Percentiles rank a stretch among this genome's conserved stretches.
Conservation (phyloP, 2,113 vertebrate species). For the Amblyopsis rosae region DNA sequence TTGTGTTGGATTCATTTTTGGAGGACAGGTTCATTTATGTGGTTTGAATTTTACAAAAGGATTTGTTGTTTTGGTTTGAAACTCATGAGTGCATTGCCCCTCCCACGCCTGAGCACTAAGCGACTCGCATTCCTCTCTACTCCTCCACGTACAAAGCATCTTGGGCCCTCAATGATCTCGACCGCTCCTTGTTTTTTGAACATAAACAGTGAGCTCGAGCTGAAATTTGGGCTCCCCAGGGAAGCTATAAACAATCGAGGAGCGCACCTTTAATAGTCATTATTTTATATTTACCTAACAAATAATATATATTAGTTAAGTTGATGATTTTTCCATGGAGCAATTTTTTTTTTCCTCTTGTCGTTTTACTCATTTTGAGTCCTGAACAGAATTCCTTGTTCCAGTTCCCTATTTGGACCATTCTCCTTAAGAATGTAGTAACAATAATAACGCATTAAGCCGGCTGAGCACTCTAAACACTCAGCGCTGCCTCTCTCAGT, state of each 20-base stretch:
- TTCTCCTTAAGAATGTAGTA: constrained; percentile 73
- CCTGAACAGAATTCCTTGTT: constrained; percentile 67
- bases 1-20: no score
- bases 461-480: constrained; percentile 71
- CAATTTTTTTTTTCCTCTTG: constrained; percentile 26
- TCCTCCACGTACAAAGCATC: no score
- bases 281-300: not conserved
- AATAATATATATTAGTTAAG: constrained; percentile 9
- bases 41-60: no score
- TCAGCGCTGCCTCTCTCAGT: constrained; percentile 71
- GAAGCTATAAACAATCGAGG: no score
- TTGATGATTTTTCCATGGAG: not conserved
- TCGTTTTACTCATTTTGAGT: constrained; percentile 55
- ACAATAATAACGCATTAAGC: constrained; percentile 81
- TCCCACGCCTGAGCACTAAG: no score
- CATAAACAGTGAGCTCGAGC: not conserved
- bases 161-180: no score
- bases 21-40: no score
- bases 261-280: no score
- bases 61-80: no score
- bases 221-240: no score
- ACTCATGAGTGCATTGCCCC: no score
- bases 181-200: not conserved
- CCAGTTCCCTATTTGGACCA: constrained; percentile 41
- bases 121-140: no score